These are phyloP conservation scores for Dryoscopus gambensis DNA, from an alignment of 2,113 vertebrate genomes.

Conservation along the genomic window DNA sequence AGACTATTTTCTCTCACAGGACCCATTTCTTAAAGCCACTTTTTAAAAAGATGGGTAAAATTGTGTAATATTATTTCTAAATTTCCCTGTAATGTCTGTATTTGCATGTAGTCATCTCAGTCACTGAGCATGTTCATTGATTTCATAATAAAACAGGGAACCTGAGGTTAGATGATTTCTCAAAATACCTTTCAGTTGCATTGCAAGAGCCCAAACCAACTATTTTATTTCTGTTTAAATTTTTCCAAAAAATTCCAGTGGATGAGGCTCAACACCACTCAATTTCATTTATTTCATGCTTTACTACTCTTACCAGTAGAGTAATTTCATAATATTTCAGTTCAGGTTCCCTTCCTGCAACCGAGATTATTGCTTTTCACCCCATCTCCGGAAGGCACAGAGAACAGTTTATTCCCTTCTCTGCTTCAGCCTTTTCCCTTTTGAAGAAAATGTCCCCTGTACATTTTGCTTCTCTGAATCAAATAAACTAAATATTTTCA, in stretches of 20 bases:
- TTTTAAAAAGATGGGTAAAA: neutral
- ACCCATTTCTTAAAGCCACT: neutral
- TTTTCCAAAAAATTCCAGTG: neutral
- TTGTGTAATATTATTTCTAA: constrained; percentile 21
- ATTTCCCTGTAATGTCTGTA: neutral
- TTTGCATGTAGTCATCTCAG: neutral
- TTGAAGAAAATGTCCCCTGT: neutral
- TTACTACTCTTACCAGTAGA: neutral
- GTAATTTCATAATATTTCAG: neutral
- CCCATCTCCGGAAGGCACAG: neutral
- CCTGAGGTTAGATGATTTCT: neutral
- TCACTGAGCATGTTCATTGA: neutral
- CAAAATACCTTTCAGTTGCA: neutral
- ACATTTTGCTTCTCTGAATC: neutral
- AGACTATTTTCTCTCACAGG: neutral
- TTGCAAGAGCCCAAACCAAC: neutral
- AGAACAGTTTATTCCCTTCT: neutral
- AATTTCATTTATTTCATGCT: neutral
- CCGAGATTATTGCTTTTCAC: neutral
- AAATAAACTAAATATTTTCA: neutral
- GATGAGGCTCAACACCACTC: neutral
- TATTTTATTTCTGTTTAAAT: neutral
- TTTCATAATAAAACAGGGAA: neutral
- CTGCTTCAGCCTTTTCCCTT: neutral
- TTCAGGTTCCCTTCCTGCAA: neutral